A percentile compares a stretch with the other conserved stretches of the same genome.
Conservation (phyloP, 2,888 invertebrate species). For the Acronicta leporina region DNA sequence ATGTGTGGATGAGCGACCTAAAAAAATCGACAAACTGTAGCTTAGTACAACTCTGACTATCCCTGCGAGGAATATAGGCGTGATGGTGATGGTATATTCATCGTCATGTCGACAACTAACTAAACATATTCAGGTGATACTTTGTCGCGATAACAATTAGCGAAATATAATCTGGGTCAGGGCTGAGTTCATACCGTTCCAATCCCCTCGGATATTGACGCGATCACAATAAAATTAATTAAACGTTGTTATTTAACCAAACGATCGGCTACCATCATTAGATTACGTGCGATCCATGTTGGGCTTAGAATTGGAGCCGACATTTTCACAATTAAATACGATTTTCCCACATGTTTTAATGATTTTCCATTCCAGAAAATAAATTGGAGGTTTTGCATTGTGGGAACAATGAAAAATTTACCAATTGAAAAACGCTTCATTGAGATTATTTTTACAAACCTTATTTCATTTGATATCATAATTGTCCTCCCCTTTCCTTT, state of each 20-base stretch:
- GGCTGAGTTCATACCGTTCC: slow-evolving; percentile 11
- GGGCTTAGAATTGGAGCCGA: slow-evolving; percentile 1
- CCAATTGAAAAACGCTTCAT: too few relatives aligned
- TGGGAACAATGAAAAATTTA: too few relatives aligned
- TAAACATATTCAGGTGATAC: background rate
- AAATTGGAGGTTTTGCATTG: background rate
- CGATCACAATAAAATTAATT: slow-evolving; percentile 29
- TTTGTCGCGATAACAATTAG: background rate
- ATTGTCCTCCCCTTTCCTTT: too few relatives aligned
- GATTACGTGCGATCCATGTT: slow-evolving; percentile 6
- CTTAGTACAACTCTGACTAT: too few relatives aligned
- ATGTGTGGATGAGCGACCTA: too few relatives aligned
- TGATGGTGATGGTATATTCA: too few relatives aligned
- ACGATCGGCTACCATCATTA: slow-evolving; percentile 3
- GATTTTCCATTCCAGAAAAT: background rate
- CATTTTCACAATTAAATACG: background rate
- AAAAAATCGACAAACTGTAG: too few relatives aligned
- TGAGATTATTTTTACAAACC: too few relatives aligned
- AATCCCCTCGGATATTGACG: slow-evolving; percentile 5
- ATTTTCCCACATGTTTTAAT: background rate
- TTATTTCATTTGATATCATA: background rate
- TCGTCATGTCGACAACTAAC: too few relatives aligned
- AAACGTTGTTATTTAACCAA: slow-evolving; percentile 21
- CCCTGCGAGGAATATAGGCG: too few relatives aligned
- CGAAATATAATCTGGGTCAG: slow-evolving; percentile 17